phyloP scores from a whole-genome alignment of 2,113 vertebrate genomes.

The Sceloporus tristichus region DNA sequence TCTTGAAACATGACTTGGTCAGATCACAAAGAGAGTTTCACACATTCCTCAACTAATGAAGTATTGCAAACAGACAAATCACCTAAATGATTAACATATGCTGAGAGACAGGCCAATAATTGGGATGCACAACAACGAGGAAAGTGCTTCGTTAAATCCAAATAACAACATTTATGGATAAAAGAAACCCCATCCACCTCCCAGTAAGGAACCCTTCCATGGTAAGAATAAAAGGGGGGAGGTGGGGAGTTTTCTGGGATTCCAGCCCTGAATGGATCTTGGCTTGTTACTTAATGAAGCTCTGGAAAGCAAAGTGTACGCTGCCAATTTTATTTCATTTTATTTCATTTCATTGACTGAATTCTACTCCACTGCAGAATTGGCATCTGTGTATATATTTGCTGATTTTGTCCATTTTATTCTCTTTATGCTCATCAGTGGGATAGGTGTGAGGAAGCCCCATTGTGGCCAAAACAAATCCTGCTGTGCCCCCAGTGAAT shows the following conservation, averaged over 20 bases:
- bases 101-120: slow-evolving; percentile 34
- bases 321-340: neutral
- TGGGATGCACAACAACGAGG: slow-evolving; percentile 21
- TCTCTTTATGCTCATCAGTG: neutral
- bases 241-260: neutral
- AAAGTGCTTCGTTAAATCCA: slow-evolving; percentile 42
- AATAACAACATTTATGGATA: slow-evolving; percentile 13
- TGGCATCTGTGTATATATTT: neutral
- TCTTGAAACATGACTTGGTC: neutral
- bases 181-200: neutral
- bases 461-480: neutral
- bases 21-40: slow-evolving; percentile 36
- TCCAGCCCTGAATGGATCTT: neutral
- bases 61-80: slow-evolving; percentile 32
- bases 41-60: slow-evolving; percentile 10
- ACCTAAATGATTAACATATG: slow-evolving; percentile 43
- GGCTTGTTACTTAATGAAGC: slow-evolving; percentile 2
- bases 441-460: too few species aligned
- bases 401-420: neutral
- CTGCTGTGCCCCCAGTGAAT: neutral
- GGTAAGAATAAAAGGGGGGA: neutral
- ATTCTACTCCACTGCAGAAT: too few species aligned
- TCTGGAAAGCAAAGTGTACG: neutral
- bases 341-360: neutral
- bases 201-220: neutral